A percentile compares a stretch with the other conserved stretches of the same genome.
These are phyloP conservation scores for Chlamydotis undulata DNA, from an alignment of 2,113 vertebrate species.

Conservation along the genomic window DNA sequence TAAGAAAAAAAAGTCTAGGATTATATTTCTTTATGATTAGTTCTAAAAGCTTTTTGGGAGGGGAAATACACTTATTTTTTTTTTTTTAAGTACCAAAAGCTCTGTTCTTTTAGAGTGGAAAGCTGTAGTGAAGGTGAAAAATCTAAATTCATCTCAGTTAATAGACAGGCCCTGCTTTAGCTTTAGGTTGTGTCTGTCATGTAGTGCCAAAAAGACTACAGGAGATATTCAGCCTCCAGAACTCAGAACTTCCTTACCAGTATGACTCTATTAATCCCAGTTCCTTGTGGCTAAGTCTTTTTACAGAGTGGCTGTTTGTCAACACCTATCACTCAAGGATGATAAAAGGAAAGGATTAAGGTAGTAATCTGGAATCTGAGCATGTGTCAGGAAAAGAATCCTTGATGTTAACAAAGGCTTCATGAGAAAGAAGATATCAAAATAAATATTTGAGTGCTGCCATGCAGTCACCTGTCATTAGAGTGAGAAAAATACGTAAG, in stretches of 20 bases:
- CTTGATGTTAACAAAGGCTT: not conserved
- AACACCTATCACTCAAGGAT: not conserved
- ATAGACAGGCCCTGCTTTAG: not conserved
- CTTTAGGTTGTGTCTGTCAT: not conserved
- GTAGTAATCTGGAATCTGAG: not conserved
- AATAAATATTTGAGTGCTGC: not conserved
- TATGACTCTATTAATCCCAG: not conserved
- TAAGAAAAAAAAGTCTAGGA: not conserved
- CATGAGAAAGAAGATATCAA: not conserved
- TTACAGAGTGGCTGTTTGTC: not conserved
- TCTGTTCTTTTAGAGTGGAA: not conserved
- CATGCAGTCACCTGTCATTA: not conserved
- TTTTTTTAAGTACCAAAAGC: not conserved
- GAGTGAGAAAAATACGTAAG: rapidly evolving
- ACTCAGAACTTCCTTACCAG: not conserved
- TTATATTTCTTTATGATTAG: not conserved
- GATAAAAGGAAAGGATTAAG: not conserved
- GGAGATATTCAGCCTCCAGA: not conserved
- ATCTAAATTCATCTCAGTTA: not conserved
- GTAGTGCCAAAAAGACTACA: not conserved
- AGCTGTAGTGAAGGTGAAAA: not conserved
- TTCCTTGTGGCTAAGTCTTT: not conserved
- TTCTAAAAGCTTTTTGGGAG: not conserved
- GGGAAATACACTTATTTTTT: not conserved
- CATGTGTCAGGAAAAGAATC: not conserved